Evolutionary conservation across 1,140 invertebrate genomes (phyloP).

Genomic region (Pseudobourletiella spinata): DNA sequence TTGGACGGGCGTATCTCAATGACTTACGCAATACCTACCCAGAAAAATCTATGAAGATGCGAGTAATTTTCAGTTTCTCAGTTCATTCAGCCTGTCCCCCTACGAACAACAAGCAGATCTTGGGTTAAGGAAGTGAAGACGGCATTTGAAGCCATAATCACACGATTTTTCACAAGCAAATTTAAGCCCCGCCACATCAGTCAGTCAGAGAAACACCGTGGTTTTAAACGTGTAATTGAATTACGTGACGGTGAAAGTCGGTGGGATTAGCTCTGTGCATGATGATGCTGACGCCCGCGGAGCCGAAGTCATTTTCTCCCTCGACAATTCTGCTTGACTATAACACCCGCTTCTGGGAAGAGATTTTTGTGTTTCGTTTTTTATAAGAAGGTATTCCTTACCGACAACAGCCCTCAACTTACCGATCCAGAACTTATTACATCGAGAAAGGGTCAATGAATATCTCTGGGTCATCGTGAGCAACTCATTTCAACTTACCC

Average conservation of each 20-base stretch:
- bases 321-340: no score
- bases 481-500: conserved; percentile 4
- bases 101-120: conserved; percentile 11
- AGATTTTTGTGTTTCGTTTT: no score
- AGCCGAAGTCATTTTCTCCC: no score
- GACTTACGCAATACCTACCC: conserved; percentile 27
- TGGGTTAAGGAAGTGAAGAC: background rate
- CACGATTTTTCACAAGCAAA: background rate
- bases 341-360: no score
- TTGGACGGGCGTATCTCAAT: background rate
- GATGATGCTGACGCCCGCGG: no score
- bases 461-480: conserved; percentile 3
- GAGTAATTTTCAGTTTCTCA: background rate
- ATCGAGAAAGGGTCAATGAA: conserved; percentile 8
- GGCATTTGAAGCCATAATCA: background rate
- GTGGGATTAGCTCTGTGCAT: background rate
- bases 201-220: background rate
- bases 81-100: conserved; percentile 5
- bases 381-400: no score
- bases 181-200: background rate
- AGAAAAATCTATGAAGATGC: conserved; percentile 15
- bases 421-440: conserved; percentile 10
- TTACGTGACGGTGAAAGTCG: background rate
- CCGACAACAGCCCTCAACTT: conserved; percentile 7
- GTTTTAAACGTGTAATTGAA: no score